phyloP scores from a whole-genome alignment of 2,797 vertebrate genomes.

The Graptemys geographica region DNA sequence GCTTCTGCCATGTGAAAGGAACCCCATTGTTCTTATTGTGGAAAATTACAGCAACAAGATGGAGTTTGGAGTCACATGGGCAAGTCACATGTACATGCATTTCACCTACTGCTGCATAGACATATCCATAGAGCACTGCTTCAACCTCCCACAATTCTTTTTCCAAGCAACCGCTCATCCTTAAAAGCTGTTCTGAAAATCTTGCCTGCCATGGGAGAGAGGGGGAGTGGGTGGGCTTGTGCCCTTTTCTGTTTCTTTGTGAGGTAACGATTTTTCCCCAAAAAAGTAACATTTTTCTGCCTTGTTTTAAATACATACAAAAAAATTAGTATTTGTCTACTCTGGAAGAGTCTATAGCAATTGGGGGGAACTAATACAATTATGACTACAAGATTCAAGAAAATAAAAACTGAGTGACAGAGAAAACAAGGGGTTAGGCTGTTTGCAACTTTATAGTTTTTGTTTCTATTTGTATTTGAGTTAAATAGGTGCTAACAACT shows the following conservation, averaged over 20 bases:
- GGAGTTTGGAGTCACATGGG: no score
- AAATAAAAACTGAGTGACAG: background rate
- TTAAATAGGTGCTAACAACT: background rate
- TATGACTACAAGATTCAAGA: background rate
- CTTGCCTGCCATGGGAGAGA: background rate
- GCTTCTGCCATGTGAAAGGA: no score
- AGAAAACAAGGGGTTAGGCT: fast-evolving
- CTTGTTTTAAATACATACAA: background rate
- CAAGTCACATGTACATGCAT: no score
- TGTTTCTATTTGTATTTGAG: background rate
- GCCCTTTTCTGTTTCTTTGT: background rate
- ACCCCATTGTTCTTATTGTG: no score
- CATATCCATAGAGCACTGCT: background rate
- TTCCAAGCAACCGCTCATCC: fast-evolving
- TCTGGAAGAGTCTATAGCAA: background rate
- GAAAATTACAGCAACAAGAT: no score
- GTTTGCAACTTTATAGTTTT: background rate
- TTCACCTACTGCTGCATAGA: background rate
- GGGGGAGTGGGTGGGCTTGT: background rate
- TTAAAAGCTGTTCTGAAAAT: background rate
- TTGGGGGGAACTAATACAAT: background rate
- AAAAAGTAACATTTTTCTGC: background rate
- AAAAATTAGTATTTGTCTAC: background rate
- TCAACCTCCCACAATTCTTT: background rate
- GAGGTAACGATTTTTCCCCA: background rate